A percentile compares a stretch with the other conserved stretches of the same genome.
Evolutionary conservation across 64 coral and sea anemone genomes (phyloP).

Genomic region (Hydrozoanthus tunicans): DNA sequence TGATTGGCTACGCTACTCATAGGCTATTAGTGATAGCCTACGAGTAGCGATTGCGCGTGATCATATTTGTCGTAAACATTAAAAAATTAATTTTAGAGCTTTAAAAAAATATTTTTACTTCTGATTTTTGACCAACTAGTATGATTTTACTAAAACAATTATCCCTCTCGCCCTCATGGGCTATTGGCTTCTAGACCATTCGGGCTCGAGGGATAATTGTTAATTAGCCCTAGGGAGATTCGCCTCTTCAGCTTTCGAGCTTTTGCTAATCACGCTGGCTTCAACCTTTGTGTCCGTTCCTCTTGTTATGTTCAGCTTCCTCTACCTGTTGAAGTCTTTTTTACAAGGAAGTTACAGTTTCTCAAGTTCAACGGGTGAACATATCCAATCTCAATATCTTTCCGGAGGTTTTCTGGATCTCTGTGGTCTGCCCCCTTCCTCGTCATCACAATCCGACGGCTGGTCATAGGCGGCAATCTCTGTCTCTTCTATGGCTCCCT

Average conservation of each 20-base stretch:
- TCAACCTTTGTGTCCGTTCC: slow-evolving; percentile 29
- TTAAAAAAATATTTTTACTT: too few species aligned
- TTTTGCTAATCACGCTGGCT: slow-evolving; percentile 33
- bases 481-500: slow-evolving; percentile 10
- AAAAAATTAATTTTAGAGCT: too few species aligned
- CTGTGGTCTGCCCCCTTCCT: slow-evolving; percentile 28
- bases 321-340: slow-evolving; percentile 33
- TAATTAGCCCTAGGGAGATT: slow-evolving; percentile 4
- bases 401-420: slow-evolving; percentile 37
- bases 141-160: too few species aligned
- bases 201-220: too few species aligned
- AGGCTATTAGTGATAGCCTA: too few species aligned
- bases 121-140: too few species aligned
- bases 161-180: too few species aligned
- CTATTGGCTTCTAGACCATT: too few species aligned
- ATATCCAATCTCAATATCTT: slow-evolving; percentile 56
- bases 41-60: too few species aligned
- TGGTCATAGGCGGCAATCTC: slow-evolving; percentile 8
- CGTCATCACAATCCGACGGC: slow-evolving; percentile 12
- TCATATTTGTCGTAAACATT: too few species aligned
- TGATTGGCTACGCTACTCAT: too few species aligned
- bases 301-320: slow-evolving; percentile 47
- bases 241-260: slow-evolving; percentile 30
- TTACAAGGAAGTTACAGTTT: slow-evolving; percentile 39
- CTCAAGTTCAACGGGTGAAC: slow-evolving; percentile 36